These are phyloP conservation scores for Anthopleura sola DNA, from an alignment of 64 coral and sea anemone species.

Conservation along the genomic window DNA sequence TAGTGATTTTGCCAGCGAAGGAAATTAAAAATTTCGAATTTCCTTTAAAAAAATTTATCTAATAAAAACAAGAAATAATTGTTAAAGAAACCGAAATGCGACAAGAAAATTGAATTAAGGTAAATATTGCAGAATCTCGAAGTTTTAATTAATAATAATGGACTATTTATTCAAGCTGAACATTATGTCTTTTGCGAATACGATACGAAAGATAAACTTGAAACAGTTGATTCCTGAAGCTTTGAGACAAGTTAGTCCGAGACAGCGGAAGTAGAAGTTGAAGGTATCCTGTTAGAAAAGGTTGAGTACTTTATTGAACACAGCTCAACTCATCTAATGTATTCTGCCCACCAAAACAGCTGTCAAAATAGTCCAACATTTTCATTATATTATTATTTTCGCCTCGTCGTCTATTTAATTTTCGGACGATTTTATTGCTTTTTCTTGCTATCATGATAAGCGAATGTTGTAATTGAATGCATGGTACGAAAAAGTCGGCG, in stretches of 20 bases:
- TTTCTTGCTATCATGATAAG: neutral
- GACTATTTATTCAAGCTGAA: neutral
- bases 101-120: neutral
- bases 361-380: neutral
- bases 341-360: neutral
- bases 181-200: neutral
- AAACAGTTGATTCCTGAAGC: neutral
- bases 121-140: neutral
- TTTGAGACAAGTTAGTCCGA: neutral
- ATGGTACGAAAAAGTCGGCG: neutral
- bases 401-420: neutral
- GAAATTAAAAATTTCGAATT: too few species aligned
- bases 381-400: neutral
- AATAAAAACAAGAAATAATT: neutral
- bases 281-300: neutral
- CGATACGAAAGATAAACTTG: neutral
- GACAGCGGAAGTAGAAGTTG: neutral
- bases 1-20: too few species aligned
- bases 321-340: neutral
- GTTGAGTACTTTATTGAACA: neutral
- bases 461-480: neutral
- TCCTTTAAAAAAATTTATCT: too few species aligned
- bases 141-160: slow-evolving; percentile 1
- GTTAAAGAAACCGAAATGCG: neutral
- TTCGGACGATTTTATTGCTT: neutral